Evolutionary conservation across 2,888 invertebrate genomes (phyloP), one percentile per base, ranked within the genome.

Genomic region (Eulithis prunata): DNA sequence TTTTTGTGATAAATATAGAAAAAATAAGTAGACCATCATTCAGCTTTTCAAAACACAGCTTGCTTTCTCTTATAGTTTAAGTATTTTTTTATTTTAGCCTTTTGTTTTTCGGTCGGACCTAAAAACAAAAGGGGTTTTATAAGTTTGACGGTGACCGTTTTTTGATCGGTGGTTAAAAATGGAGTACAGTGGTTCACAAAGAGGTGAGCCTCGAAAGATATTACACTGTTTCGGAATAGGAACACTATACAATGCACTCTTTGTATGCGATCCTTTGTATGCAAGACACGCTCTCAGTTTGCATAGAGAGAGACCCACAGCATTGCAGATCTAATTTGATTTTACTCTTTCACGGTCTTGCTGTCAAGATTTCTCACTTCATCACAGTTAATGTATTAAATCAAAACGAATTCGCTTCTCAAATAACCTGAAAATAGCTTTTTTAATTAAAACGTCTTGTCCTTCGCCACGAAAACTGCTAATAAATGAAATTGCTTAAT

Each of bases 221-320:
- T 21, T 21, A 2, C 21, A 1, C 38, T 38, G 38, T 38, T 38
- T 38, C 8, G 38, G 8, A 38, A 38, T 38, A 38, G 8, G 38
- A 7, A 38, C 46, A n/a, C n/a, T n/a, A 46, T n/a, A 5, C n/a
- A 12, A n/a, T 46, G 46, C 13, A 13, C 21, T 21, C 21, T 21
- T 21, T 21, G 21, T 2, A 21, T 21, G 21, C 21, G 21, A 21
- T 53, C n/a, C 43, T 75, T 67, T 45, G 61, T 61, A 71, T 46
- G 45, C 72, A 13, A 61, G 66, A 73, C 75, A 79, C 72, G 75
- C 49, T 36, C 28, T 13, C 53, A 66, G 65, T 70, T 74, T 70
- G 66, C 70, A 66, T 55, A 68, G 21, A 67, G 62, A 62, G 51
- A n/a, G 21, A 46, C 3, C 46, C 3, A 69, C 56, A 56, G 64